Base-by-base conservation (phyloP, 2,888 invertebrate species). In the Ferrisia virgata region DNA sequence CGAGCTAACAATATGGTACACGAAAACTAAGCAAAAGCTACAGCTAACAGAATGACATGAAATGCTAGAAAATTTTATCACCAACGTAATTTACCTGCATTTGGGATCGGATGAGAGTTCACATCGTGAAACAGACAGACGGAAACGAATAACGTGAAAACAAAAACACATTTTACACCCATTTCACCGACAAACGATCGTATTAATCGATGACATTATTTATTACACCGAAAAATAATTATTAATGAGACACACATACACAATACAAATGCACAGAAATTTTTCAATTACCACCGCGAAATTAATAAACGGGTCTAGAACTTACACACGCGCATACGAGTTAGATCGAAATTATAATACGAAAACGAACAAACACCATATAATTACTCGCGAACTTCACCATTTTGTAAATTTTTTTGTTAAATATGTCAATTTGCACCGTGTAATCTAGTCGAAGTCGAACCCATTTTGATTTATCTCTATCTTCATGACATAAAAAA, bases 121-220 rank as follows among this genome's bases (percentile, higher is more conserved):
- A 80, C 80, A 53, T n/a, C n/a, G n/a, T 18, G 53, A 53, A 22
- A 25, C 3, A 40, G 13, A 28, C 28, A 79, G 43, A 40, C 11
- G 36, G 33, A 83, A 40, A 83, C 36, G 76, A 43, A 83, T 64
- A 83, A 43, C 83, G 43, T 76, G 40, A 83, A 76, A 76, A 83
- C 1, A 43, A 72, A 43, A 15, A 40, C 83, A 43, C 83, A 83
- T 83, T 76, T 43, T 47, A 47, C 43, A 83, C 76, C 83, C 83
- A 83, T 83, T 83, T 83, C 83, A 83, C 72, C 83, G 43, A 43
- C 69, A 28, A 76, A 83, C 76, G 13, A 76, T 72, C 76, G 43
- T 47, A 72, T 53, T 83, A 72, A 83, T 76, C 83, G 72, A 72
- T 83, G 76, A 43, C 83, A 83, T 83, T 76, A 82, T 82, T 82